A percentile compares a stretch with the other conserved stretches of the same genome.
These are phyloP conservation scores for Dasysyrphus tricinctus DNA, from an alignment of 2,888 invertebrate genomes.

Conservation along the genomic window DNA sequence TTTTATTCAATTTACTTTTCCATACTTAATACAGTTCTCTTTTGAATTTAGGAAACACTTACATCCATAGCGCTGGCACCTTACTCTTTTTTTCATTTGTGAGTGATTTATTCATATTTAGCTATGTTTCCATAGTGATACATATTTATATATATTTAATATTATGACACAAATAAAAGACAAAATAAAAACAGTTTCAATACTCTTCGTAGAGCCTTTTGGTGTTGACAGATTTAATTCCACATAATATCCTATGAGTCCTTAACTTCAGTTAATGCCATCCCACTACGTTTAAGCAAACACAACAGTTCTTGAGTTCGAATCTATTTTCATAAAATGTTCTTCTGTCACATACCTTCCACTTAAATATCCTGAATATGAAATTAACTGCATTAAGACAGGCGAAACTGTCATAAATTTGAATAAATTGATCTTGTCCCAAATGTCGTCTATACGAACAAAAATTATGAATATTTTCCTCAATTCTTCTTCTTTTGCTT, in stretches of 20 bases:
- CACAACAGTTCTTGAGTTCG: conserved; percentile 52
- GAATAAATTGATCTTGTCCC: conserved; percentile 39
- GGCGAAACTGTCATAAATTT: conserved; percentile 69
- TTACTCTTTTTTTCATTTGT: neutral
- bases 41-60: neutral
- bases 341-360: conserved; percentile 6
- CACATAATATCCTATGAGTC: conserved; percentile 56
- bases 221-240: conserved; percentile 60
- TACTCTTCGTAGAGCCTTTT: neutral
- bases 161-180: no score
- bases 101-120: conserved; percentile 25
- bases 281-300: conserved; percentile 23
- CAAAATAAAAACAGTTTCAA: no score
- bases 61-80: neutral
- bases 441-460: conserved; percentile 43
- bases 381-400: conserved; percentile 69
- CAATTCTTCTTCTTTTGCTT: neutral
- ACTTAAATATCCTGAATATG: conserved; percentile 55
- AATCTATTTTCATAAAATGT: conserved; percentile 64
- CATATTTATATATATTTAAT: no score
- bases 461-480: conserved; percentile 28
- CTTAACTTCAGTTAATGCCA: conserved; percentile 16
- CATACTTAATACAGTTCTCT: neutral
- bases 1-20: neutral
- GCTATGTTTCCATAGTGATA: neutral